These are phyloP conservation scores for Sceloporus undulatus DNA, from an alignment of 2,113 vertebrate species.

Conservation along the genomic window DNA sequence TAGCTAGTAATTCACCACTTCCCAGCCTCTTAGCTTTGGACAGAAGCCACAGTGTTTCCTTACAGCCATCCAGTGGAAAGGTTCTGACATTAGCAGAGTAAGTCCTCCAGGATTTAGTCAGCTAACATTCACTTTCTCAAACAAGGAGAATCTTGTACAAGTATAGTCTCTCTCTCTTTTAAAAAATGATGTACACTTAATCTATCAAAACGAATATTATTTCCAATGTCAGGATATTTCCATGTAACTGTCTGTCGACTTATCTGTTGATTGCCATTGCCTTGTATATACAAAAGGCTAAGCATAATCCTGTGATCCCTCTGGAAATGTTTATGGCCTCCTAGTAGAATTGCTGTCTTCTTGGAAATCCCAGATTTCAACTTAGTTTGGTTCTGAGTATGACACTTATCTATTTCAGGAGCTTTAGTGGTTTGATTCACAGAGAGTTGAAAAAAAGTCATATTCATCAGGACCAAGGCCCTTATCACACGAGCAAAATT, in stretches of 20 bases:
- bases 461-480: no score
- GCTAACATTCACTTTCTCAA: neutral
- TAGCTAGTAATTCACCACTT: conserved; percentile 16
- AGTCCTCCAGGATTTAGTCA: conserved; percentile 10
- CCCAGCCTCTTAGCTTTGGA: conserved; percentile 62
- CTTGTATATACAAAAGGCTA: neutral
- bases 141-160: neutral
- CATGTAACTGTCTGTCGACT: neutral
- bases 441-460: no score
- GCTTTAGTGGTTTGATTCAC: no score
- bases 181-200: no score
- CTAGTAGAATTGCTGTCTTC: neutral
- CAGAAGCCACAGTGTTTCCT: conserved; percentile 40
- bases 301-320: neutral
- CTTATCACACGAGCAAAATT: no score
- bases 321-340: neutral
- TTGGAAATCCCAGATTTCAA: no score
- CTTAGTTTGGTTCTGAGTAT: no score
- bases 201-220: neutral
- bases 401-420: no score
- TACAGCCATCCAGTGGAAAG: conserved; percentile 49
- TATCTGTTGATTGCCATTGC: neutral
- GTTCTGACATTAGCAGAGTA: conserved; percentile 51
- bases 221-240: neutral
- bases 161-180: no score